Base-by-base conservation (phyloP, 1,140 invertebrate genomes). In the Trichonephila inaurata region DNA sequence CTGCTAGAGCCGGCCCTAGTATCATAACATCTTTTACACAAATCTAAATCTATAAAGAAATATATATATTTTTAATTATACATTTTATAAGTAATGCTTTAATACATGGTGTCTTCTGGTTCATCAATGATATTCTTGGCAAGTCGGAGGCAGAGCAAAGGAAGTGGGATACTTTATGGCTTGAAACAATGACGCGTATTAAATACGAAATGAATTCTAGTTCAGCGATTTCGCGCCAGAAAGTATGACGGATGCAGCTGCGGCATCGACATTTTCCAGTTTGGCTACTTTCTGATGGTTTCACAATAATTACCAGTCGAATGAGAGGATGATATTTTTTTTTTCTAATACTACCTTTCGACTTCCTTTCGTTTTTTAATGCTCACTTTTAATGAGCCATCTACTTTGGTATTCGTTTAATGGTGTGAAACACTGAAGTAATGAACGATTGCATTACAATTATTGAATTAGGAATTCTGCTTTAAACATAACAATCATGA, bases 311-410 rank as follows among this genome's bases (percentile, higher is more conserved):
- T 77, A 40, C 18, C 8, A 5, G 28, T 5, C 72, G 28, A 77
- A 77, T 77, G 72, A 77, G 72, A 24, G 16, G 72, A 18, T 28
- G 33, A 18, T 77, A 33, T 18, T 77, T 77, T 77, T 28, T n/a
- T 28, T 77, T 33, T 77, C 4, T 77, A 18, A 18, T 77, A 1
- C 28, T 16, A 16, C 12, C 14, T 33, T 77, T 77, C 33, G 10
- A 77, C 72, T 77, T 77, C 72, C 72, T 77, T 77, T 77, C 72
- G 18, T 14, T 28, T 69, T 69, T 69, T 24, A 66, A 24, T 24
- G 24, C 10, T 69, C 10, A 69, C 66, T 69, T 10, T n/a, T n/a
- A 24, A 69, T 69, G 66, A 69, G 24, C 66, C 24, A n/a, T 28
- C 51, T 69, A 24, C 8, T 4, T 4, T 69, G n/a, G 66, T 24